Conservation (phyloP, 2,113 vertebrate genomes). For the Hippocampus guttulatus region DNA sequence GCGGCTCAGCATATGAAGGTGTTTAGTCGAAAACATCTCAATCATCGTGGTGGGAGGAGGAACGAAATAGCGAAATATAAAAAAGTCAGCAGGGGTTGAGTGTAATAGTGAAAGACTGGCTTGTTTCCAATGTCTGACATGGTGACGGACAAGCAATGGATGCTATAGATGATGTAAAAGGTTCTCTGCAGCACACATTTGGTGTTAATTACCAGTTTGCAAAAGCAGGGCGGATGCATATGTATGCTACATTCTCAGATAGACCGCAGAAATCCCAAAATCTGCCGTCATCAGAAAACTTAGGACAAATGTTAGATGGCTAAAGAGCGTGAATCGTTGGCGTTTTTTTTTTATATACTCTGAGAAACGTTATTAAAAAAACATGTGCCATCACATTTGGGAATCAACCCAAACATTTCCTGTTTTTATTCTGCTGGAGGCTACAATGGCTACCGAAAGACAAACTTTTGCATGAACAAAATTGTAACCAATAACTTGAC, state of each 20-base stretch:
- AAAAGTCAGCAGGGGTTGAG: slow-evolving; percentile 40
- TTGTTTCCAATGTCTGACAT: slow-evolving; percentile 31
- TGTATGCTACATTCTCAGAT: slow-evolving; percentile 27
- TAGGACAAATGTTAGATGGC: slow-evolving; percentile 26
- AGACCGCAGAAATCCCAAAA: slow-evolving; percentile 14
- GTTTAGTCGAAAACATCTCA: slow-evolving; percentile 52
- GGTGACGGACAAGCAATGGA: slow-evolving; percentile 34
- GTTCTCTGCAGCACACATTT: slow-evolving; percentile 34
- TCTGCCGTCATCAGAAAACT: slow-evolving; percentile 52
- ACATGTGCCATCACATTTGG: slow-evolving; percentile 3
- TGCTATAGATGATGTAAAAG: slow-evolving; percentile 17
- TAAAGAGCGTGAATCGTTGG: slow-evolving; percentile 23
- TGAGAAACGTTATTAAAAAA: slow-evolving; percentile 1
- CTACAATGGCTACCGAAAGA: neutral
- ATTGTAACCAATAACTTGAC: neutral
- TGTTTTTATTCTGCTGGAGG: neutral
- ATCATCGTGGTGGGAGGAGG: slow-evolving; percentile 29
- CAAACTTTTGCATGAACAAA: neutral
- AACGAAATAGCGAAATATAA: slow-evolving; percentile 3
- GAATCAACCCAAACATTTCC: neutral
- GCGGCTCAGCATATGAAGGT: slow-evolving; percentile 53
- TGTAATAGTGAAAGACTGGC: slow-evolving; percentile 43
- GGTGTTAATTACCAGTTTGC: slow-evolving; percentile 35
- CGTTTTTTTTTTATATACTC: neutral
- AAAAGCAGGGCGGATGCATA: slow-evolving; percentile 18